Base-by-base conservation (phyloP, 2,113 vertebrate genomes). In the Corythornis madagascariensis region DNA sequence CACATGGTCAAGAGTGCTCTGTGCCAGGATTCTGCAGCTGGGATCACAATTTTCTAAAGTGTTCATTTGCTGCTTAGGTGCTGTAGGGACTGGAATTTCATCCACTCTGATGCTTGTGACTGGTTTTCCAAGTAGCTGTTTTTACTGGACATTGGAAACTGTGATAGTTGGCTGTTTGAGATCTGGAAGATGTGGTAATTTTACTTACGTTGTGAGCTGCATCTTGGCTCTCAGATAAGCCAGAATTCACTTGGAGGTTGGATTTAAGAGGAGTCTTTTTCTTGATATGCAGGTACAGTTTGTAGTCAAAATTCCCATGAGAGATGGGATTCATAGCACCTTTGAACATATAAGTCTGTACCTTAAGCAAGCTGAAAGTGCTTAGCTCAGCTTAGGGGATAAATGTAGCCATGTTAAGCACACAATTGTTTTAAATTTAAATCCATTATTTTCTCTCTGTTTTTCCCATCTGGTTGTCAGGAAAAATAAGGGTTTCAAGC, bases 151-250 rank as follows among this genome's bases (percentile, higher is more conserved):
- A 2, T 19, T 29, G 16, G 25, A 16, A 76, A 19, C 16, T 22
- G 38, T 40, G 55, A 12, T 21, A 25, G 29, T 2, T 59, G 16
- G 52, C 11, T 76, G 11, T 28, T 43, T 83, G 59, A 80, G 55
- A 38, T 35, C 26, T 25, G 26, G 55, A 57, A 69, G 35, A 53
- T 7, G 8, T 3, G 1, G 9, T 38, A 48, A 19, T 73, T 83
- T 65, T 50, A 45, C 31, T 67, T 87, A 47, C 28, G 0, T 11
- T 24, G 16, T 61, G 16, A 59, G 5, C 48, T 60, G 4, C 4
- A 25, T 47, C 1, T 0, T 13, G 26, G 50, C 20, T 83, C 0
- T 0, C n/a, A 45, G 29, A 42, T 60, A 53, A 70, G 12, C 22
- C 55, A 43, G 28, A 4, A 16, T 50, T 84, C n/a, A 10, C 13